Percentiles rank a stretch among this genome's conserved stretches.
phyloP scores from a whole-genome alignment of 2,888 invertebrate species.

The Zygothrica quintamaculata region DNA sequence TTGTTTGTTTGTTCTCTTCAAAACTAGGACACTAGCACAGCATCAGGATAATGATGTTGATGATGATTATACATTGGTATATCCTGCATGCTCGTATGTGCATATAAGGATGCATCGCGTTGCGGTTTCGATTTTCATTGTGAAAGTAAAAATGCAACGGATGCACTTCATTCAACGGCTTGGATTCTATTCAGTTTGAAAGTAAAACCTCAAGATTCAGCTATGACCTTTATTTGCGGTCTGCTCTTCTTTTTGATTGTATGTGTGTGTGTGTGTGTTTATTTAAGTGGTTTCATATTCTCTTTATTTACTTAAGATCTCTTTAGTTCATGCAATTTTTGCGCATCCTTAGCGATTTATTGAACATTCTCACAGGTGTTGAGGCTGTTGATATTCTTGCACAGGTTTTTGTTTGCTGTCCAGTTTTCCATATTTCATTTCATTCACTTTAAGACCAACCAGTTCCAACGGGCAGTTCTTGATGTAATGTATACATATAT shows the following conservation, averaged over 20 bases:
- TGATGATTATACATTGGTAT: constrained; percentile 59
- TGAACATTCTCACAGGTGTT: constrained; percentile 75
- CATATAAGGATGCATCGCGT: constrained; percentile 27
- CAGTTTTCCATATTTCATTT: constrained; percentile 45
- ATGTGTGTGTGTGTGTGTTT: constrained; percentile 36
- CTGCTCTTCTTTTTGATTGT: constrained; percentile 33
- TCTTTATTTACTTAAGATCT: constrained; percentile 46
- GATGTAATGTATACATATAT: not conserved
- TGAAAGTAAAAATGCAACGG: constrained; percentile 79
- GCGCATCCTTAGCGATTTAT: constrained; percentile 68
- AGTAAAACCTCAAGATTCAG: constrained; percentile 29
- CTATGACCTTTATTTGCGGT: constrained; percentile 53
- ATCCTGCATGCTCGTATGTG: constrained; percentile 55
- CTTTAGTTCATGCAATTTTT: constrained; percentile 70
- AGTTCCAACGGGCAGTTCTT: constrained; percentile 10
- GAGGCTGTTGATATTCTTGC: constrained; percentile 19
- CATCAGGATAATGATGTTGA: constrained; percentile 24
- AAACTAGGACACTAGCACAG: constrained; percentile 61
- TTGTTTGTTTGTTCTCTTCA: constrained; percentile 61
- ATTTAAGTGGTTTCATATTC: constrained; percentile 70
- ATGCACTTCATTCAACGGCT: constrained; percentile 61
- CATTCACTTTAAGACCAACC: constrained; percentile 15
- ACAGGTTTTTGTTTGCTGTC: constrained; percentile 67
- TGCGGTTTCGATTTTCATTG: constrained; percentile 79
- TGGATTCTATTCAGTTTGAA: constrained; percentile 28